Percentiles rank a stretch among this genome's conserved stretches.
Evolutionary conservation across 1,140 invertebrate species (phyloP).

Genomic region (Ceratina australensis): DNA sequence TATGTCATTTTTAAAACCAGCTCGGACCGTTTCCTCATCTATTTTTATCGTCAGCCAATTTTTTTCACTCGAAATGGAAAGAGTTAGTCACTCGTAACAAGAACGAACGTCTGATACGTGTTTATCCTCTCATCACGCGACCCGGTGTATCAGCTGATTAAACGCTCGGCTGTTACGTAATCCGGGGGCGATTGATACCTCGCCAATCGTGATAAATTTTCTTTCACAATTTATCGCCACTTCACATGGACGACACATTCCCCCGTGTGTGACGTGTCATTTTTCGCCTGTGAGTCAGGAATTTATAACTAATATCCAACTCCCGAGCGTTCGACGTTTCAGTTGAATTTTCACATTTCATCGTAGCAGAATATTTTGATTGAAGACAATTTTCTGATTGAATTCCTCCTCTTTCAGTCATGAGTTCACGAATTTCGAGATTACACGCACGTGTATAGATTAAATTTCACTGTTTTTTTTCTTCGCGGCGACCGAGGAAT

Average conservation of each 20-base stretch:
- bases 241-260: not conserved
- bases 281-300: not conserved
- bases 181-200: slow-evolving; percentile 40
- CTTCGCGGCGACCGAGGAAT: not conserved
- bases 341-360: too few relatives aligned
- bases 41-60: too few relatives aligned
- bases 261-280: not conserved
- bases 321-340: slow-evolving; percentile 1
- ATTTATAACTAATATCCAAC: slow-evolving; percentile 14
- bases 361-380: not conserved
- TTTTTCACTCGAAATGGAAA: not conserved
- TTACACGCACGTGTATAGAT: not conserved
- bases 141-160: slow-evolving; percentile 48
- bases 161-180: slow-evolving; percentile 49
- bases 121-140: slow-evolving; percentile 53
- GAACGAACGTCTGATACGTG: slow-evolving; percentile 46
- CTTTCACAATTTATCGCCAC: not conserved
- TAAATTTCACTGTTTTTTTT: not conserved
- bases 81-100: slow-evolving; percentile 6
- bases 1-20: not conserved
- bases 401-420: not conserved
- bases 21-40: not conserved
- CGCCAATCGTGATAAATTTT: slow-evolving; percentile 44
- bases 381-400: not conserved
- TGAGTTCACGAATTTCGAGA: not conserved